Evolutionary conservation across 1,140 invertebrate genomes (phyloP).

Genomic region (Helicoverpa armigera): DNA sequence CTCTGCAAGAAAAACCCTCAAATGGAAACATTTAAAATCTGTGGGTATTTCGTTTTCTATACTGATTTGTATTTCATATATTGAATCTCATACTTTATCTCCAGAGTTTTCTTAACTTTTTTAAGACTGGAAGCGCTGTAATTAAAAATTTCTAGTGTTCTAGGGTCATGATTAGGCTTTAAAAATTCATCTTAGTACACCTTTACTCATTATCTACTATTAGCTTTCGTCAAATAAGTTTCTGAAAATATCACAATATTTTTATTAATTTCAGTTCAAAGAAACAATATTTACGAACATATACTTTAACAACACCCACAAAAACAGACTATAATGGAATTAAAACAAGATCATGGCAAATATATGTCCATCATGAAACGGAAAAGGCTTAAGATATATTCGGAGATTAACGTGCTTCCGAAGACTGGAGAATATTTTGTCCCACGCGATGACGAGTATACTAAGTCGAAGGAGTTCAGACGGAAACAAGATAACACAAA

Average conservation of each 20-base stretch:
- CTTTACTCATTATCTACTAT: too few relatives aligned
- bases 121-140: too few relatives aligned
- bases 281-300: constrained; percentile 6
- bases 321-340: background rate
- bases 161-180: too few relatives aligned
- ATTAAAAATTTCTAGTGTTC: too few relatives aligned
- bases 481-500: background rate
- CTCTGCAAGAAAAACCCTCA: background rate
- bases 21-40: too few relatives aligned
- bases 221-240: too few relatives aligned
- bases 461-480: background rate
- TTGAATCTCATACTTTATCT: too few relatives aligned
- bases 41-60: too few relatives aligned
- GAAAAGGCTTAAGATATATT: background rate
- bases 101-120: too few relatives aligned
- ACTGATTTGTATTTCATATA: too few relatives aligned
- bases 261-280: background rate
- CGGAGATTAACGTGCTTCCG: background rate
- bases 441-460: background rate
- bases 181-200: too few relatives aligned
- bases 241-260: background rate
- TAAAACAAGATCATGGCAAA: background rate
- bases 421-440: background rate
- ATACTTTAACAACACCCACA: background rate
- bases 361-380: background rate